Percentiles rank a stretch among this genome's conserved stretches.
These are phyloP conservation scores for Ascaphus truei DNA, from an alignment of 2,113 vertebrate species.

Conservation along the genomic window DNA sequence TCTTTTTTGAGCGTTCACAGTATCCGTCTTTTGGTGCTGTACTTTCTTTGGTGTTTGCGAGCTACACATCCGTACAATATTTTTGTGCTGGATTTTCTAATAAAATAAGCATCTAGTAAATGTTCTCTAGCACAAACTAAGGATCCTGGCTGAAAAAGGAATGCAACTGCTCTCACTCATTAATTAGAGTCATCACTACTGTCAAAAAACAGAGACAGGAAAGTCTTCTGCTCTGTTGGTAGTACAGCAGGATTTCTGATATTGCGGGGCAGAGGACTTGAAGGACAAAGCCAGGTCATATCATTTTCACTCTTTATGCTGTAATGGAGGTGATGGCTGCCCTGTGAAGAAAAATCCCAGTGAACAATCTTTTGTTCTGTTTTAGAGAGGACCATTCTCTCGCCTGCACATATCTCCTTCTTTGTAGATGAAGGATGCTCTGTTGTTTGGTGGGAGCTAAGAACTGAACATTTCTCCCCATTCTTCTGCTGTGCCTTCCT, in stretches of 20 bases:
- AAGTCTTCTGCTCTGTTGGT: constrained; percentile 15
- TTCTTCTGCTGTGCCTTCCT: neutral
- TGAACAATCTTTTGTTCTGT: neutral
- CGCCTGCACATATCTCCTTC: neutral
- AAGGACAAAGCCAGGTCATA: constrained; percentile 50
- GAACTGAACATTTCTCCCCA: neutral
- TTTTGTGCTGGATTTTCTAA: too few relatives aligned
- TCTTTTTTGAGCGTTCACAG: too few relatives aligned
- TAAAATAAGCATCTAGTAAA: too few relatives aligned
- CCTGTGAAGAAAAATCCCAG: constrained; percentile 37
- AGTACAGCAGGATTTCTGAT: fast-evolving
- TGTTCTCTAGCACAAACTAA: too few relatives aligned
- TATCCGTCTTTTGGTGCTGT: too few relatives aligned
- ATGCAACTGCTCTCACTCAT: neutral
- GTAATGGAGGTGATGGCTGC: constrained; percentile 4
- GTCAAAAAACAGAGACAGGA: constrained; percentile 55
- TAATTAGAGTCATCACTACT: constrained; percentile 59
- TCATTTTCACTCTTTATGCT: constrained; percentile 31
- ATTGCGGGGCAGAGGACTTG: neutral
- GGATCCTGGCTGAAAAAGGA: too few relatives aligned
- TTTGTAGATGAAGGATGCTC: constrained; percentile 12
- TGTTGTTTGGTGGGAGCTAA: constrained; percentile 6
- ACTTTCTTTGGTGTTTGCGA: too few relatives aligned
- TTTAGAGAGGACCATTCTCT: neutral
- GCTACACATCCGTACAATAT: too few relatives aligned